These are phyloP conservation scores for Nymphalis c-album DNA, from an alignment of 2,888 invertebrate species.

Conservation along the genomic window DNA sequence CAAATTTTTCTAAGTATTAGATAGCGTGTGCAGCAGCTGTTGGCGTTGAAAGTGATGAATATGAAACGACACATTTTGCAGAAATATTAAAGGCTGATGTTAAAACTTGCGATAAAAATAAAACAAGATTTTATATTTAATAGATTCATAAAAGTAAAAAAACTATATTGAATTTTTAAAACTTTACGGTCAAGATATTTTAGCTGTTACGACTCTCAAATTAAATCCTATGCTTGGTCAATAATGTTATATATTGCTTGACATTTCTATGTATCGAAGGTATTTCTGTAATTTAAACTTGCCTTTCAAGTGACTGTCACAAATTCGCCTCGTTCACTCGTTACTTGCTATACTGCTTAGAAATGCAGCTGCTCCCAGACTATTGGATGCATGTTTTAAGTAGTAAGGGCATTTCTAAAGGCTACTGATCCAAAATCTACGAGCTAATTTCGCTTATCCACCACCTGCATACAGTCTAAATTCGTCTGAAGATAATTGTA, in stretches of 20 bases:
- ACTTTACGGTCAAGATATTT: constrained; percentile 16
- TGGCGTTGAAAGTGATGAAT: constrained; percentile 41
- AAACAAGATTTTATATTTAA: constrained; percentile 10
- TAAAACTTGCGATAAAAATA: constrained; percentile 26
- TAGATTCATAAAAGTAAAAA: too few relatives aligned
- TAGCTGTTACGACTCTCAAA: not conserved
- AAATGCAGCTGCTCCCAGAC: constrained; percentile 37
- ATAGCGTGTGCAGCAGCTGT: constrained; percentile 44
- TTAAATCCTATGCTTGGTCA: too few relatives aligned
- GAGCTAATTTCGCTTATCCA: constrained; percentile 30
- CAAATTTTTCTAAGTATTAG: constrained; percentile 39
- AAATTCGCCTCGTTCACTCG: constrained; percentile 38
- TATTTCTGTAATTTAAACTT: constrained; percentile 25
- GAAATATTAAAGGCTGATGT: constrained; percentile 13
- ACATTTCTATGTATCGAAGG: constrained; percentile 6
- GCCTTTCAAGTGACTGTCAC: constrained; percentile 38
- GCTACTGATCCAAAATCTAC: constrained; percentile 22
- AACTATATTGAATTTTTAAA: too few relatives aligned
- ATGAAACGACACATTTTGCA: constrained; percentile 40
- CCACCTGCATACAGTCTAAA: constrained; percentile 33
- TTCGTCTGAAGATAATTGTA: constrained; percentile 29
- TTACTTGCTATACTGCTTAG: constrained; percentile 34
- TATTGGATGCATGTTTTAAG: constrained; percentile 31
- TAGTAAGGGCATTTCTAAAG: constrained; percentile 22
- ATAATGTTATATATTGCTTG: not conserved